Evolutionary conservation across 2,797 vertebrate species (phyloP).

Genomic region (Lagodon rhomboides): DNA sequence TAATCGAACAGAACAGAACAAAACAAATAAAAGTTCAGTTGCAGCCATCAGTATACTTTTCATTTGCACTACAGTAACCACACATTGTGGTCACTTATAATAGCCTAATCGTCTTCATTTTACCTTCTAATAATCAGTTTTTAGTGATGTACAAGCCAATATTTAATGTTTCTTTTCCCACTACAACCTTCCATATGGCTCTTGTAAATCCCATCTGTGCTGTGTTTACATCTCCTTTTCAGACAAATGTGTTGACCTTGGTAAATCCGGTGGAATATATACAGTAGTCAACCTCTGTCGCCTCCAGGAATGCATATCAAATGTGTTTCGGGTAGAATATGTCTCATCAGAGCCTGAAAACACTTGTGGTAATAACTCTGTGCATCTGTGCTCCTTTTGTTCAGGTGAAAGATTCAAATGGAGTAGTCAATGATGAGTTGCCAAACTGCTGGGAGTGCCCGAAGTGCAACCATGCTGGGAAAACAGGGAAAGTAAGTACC

Average conservation of each 20-base stretch:
- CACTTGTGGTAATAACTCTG: not conserved
- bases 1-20: not conserved
- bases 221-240: not conserved
- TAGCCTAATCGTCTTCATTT: not conserved
- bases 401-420: constrained; percentile 94
- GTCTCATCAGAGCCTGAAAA: not conserved
- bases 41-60: not conserved
- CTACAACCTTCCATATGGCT: not conserved
- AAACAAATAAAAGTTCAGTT: not conserved
- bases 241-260: not conserved
- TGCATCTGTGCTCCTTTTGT: constrained; percentile 33
- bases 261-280: not conserved
- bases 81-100: not conserved
- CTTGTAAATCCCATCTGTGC: not conserved
- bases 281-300: not conserved
- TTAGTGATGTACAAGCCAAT: not conserved
- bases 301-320: not conserved
- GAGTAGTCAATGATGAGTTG: constrained; percentile 96
- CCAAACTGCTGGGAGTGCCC: constrained; percentile 99
- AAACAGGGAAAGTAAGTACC: constrained; percentile 98
- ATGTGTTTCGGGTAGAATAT: not conserved
- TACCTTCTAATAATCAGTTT: not conserved
- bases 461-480: constrained; percentile 97
- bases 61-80: not conserved
- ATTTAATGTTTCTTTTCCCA: not conserved